A percentile compares a stretch with the other conserved stretches of the same genome.
These are phyloP conservation scores for Spilogale gracilis DNA, from an alignment of 2,113 vertebrate genomes.

Conservation along the genomic window DNA sequence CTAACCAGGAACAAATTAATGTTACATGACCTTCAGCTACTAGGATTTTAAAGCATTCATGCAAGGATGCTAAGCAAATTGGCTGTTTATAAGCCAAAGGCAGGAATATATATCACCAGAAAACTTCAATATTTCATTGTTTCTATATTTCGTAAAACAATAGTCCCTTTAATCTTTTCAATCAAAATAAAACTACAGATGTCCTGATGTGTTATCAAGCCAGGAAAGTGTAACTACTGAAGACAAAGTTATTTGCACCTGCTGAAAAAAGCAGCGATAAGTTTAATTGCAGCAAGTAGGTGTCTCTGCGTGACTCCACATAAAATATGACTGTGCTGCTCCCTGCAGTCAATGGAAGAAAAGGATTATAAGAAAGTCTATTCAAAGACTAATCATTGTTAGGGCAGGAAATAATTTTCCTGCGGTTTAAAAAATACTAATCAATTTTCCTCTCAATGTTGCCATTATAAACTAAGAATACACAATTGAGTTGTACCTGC, in stretches of 20 bases:
- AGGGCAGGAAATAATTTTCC: constrained; percentile 61
- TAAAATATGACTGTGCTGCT: constrained; percentile 51
- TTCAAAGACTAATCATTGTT: constrained; percentile 67
- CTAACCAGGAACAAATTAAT: constrained; percentile 44
- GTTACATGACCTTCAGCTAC: constrained; percentile 33
- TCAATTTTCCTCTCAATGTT: constrained; percentile 60
- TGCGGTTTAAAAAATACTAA: constrained; percentile 73
- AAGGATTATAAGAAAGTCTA: constrained; percentile 44
- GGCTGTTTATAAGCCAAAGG: constrained; percentile 29
- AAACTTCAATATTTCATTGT: constrained; percentile 17
- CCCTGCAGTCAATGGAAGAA: constrained; percentile 61
- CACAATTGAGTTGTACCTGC: not conserved
- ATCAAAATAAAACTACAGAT: constrained; percentile 64
- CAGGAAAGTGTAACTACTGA: constrained; percentile 45
- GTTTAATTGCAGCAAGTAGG: constrained; percentile 35
- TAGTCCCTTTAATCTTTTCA: not conserved
- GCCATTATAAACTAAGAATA: constrained; percentile 36
- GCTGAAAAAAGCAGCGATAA: constrained; percentile 55
- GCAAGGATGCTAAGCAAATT: constrained; percentile 19
- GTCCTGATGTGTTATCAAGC: not conserved
- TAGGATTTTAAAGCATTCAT: constrained; percentile 50
- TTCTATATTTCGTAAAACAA: not conserved
- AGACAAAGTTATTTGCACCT: constrained; percentile 57
- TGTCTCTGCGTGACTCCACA: constrained; percentile 55
- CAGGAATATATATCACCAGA: not conserved